Conservation (phyloP, 2,113 vertebrate species). For the Tychaedon coryphoeus region DNA sequence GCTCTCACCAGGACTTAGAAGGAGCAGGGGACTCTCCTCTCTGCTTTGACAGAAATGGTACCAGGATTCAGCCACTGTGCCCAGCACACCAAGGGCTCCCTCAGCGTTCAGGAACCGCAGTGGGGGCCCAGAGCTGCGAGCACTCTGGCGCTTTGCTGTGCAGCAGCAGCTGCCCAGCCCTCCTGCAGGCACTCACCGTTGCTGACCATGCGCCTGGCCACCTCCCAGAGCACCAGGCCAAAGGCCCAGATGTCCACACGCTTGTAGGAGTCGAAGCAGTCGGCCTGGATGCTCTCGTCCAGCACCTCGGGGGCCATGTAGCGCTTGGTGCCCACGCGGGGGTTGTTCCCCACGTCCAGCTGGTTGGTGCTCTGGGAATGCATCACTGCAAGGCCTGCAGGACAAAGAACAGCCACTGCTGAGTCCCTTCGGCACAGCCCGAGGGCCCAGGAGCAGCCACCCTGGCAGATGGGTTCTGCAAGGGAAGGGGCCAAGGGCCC, state of each 20-base stretch:
- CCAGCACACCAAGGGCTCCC: neutral
- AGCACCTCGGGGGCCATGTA: slow-evolving; percentile 98
- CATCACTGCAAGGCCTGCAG: slow-evolving; percentile 93
- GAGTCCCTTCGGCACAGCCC: neutral
- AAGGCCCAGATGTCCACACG: slow-evolving; percentile 97
- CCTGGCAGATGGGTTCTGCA: neutral
- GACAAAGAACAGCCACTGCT: neutral
- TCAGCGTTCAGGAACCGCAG: accelerated
- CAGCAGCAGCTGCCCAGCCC: no score
- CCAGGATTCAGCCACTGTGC: accelerated
- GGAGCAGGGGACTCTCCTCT: neutral
- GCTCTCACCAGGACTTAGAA: neutral
- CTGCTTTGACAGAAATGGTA: neutral
- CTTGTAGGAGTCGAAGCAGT: slow-evolving; percentile 97
- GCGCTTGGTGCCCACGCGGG: slow-evolving; percentile 96
- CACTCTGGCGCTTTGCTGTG: no score
- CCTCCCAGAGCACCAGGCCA: slow-evolving; percentile 97
- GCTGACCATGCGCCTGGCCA: slow-evolving; percentile 93
- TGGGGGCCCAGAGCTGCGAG: neutral
- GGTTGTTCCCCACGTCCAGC: slow-evolving; percentile 95
- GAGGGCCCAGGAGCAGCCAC: neutral
- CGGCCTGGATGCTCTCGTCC: slow-evolving; percentile 94
- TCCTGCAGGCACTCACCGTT: slow-evolving; percentile 80
- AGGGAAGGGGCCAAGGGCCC: neutral
- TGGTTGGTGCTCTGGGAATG: slow-evolving; percentile 98